Base-by-base conservation (phyloP, 2,888 invertebrate species). In the Drosophila sordidula region DNA sequence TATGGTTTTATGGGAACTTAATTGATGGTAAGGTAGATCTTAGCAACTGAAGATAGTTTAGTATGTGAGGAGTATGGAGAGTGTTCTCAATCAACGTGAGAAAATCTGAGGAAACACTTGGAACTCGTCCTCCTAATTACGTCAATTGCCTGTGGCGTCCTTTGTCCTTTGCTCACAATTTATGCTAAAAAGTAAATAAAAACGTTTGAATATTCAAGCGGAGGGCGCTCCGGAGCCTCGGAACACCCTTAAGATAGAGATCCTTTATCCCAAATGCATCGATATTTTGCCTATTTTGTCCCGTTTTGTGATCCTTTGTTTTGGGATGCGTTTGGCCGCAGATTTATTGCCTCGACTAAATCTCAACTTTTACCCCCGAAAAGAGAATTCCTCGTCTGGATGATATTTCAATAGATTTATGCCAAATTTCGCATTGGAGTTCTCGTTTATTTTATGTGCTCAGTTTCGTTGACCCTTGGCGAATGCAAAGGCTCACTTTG, bases 271-370 rank as follows among this genome's bases (percentile, higher is more conserved):
- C 12, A 51, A 68, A 63, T 54, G 52, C 66, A 68, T 6, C 57
- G 61, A 78, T 71, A 74, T 78, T 72, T 86, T 66, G 26, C 34
- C 55, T 47, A 69, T 58, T 75, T 86, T 70, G 51, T 73, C 70
- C 56, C 61, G 73, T 69, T 78, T 79, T 69, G 42, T 16, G 61
- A 34, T 54, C 16, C 39, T 71, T 78, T 78, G 68, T 75, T 72
- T 79, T 72, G 71, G 73, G 75, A 67, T 75, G 71, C 67, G 73
- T 70, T 72, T 67, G 59, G 77, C 89, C 84, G 36, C 87, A 88
- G 78, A 89, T 88, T 88, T 89, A 86, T 87, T 86, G 87, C 79
- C 63, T 70, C 56, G 46, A 36, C 54, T 68, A 63, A 67, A 59
- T 64, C 34, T 42, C 51, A 56, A 64, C 36, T 66, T 59, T 65